These are phyloP conservation scores for Acrocephalus arundinaceus DNA, from an alignment of 2,113 vertebrate species.

Conservation along the genomic window DNA sequence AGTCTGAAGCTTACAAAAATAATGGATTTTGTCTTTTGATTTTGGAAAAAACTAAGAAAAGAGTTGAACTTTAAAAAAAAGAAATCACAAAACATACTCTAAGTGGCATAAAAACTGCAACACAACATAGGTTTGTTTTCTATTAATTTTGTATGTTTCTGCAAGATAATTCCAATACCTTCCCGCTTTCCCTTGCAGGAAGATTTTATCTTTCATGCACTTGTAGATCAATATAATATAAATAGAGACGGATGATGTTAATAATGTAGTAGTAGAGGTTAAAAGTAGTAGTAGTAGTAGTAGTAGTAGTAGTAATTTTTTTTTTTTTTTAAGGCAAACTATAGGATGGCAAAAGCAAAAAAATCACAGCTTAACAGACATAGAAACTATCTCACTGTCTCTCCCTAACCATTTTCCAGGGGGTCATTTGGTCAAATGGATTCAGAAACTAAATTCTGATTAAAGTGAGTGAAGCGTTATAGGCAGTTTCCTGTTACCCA, in stretches of 20 bases:
- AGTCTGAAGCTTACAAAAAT: not conserved
- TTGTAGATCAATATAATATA: not conserved
- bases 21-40: not conserved
- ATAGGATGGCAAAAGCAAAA: not conserved
- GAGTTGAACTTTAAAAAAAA: not conserved
- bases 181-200: not conserved
- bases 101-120: not conserved
- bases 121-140: not conserved
- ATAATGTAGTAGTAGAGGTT: not conserved
- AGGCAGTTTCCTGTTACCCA: not conserved
- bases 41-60: not conserved
- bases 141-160: not conserved
- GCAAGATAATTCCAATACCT: not conserved
- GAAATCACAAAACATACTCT: not conserved
- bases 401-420: not conserved
- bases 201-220: not conserved
- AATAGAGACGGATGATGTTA: not conserved
- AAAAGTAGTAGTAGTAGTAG: not conserved
- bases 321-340: not conserved
- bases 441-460: not conserved
- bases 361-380: not conserved
- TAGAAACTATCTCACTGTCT: not conserved
- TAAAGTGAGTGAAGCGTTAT: not conserved
- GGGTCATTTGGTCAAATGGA: not conserved
- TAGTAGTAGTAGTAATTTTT: not conserved